Base-by-base conservation (phyloP, 2,888 invertebrate genomes). In the Lycaena phlaeas region DNA sequence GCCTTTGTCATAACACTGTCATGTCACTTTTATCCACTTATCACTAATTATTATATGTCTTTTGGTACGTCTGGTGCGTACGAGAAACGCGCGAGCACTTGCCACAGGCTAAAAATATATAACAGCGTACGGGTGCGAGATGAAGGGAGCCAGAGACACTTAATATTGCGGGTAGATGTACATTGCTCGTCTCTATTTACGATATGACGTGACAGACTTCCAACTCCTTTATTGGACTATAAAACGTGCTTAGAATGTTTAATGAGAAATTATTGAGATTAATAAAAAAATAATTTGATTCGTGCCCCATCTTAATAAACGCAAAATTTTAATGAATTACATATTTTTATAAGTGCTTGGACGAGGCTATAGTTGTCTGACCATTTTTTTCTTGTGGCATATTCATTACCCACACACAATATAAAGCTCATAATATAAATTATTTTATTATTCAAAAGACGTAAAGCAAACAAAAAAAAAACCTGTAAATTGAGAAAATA, bases 1-100 rank as follows among this genome's bases (percentile, higher is more conserved):
- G 66, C 72, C 68, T 77, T 77, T 59, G 82, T 82, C 82, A 82
- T 82, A 79, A 82, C 54, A 56, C 54, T 50, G 67, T 66, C 79
- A 78, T 78, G 43, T 60, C 68, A 66, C 64, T 62, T 50, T 57
- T 41, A 38, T 28, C 38, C 45, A 49, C 45, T 44, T 41, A 48
- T 31, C 39, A 40, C 39, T 31, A 40, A 26, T 31, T 17, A 29
- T 30, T 31, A 25, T n/a, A n/a, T 57, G 53, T 49, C 54, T 51
- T 52, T 46, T 51, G 53, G 51, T 50, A 53, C 46, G 52, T 47
- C 48, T 38, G 40, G 26, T 41, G 49, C 52, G 57, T 53, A 56
- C 56, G 51, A 49, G 14, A 27, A 38, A 18, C 57, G 62, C 61
- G 59, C 63, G 69, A 61, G 59, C 66, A 59, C 52, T 59, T 61